Percentiles rank a stretch among this genome's conserved stretches.
These are phyloP conservation scores for Cyrtorhinus lividipennis DNA, from an alignment of 1,140 invertebrate genomes.

Conservation along the genomic window DNA sequence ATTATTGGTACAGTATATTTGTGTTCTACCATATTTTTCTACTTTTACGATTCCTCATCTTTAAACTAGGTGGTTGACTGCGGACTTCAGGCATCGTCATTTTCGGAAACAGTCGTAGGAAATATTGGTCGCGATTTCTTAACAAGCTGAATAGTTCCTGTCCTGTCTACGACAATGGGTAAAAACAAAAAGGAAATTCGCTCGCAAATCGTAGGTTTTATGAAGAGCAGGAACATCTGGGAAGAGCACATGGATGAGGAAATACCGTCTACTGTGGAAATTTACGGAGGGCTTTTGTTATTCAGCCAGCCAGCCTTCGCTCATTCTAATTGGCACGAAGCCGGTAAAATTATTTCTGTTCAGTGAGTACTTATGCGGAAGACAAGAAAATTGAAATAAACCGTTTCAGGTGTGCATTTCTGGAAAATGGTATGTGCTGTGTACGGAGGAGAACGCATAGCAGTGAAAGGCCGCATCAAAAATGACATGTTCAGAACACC, in stretches of 20 bases:
- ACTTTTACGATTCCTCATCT: too few species aligned
- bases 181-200: neutral
- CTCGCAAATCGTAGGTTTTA: neutral
- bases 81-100: too few species aligned
- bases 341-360: neutral
- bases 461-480: conserved; percentile 21
- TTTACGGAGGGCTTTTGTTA: neutral
- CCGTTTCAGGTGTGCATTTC: conserved; percentile 8
- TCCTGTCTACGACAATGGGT: neutral
- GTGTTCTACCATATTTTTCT: too few species aligned
- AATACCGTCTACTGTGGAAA: neutral
- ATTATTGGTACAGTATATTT: too few species aligned
- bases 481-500: conserved; percentile 24
- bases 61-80: too few species aligned
- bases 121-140: too few species aligned
- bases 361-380: neutral
- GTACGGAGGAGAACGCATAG: conserved; percentile 17
- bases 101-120: too few species aligned
- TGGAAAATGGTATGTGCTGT: conserved; percentile 19
- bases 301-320: neutral
- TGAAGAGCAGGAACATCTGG: neutral
- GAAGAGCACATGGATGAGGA: neutral
- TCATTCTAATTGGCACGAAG: neutral
- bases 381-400: neutral
- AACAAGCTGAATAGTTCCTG: too few species aligned